Percentiles rank a stretch among this genome's conserved stretches.
Conservation (phyloP, 2,113 vertebrate species). For the Clarias batrachus region DNA sequence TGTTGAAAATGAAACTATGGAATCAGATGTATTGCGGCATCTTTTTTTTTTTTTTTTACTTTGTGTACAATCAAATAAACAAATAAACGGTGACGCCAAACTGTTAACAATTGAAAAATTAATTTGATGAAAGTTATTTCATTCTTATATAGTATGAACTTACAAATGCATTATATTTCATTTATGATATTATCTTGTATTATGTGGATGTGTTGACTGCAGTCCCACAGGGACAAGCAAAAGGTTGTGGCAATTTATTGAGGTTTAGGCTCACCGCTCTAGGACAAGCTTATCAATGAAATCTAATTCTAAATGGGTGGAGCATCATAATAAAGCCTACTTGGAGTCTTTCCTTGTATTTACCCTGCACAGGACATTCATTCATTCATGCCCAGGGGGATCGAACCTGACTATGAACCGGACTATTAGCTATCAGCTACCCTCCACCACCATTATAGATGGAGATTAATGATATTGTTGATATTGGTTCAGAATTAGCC, state of each 20-base stretch:
- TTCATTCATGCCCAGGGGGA: background rate
- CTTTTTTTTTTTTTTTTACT: constrained; percentile 36
- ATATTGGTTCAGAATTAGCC: background rate
- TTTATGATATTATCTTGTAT: background rate
- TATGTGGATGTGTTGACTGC: no score
- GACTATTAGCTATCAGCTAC: background rate
- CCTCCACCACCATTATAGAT: background rate
- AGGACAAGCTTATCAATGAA: background rate
- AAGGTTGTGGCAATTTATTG: background rate
- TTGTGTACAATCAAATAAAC: constrained; percentile 45
- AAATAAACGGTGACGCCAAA: constrained; percentile 51
- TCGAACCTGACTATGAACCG: background rate
- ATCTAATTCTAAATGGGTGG: background rate
- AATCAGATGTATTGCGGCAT: constrained; percentile 1
- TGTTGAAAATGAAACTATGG: background rate
- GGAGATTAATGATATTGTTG: background rate
- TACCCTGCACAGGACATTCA: background rate
- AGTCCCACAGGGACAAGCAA: background rate
- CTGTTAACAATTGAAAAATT: constrained; percentile 9
- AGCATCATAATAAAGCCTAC: background rate
- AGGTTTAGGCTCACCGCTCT: background rate
- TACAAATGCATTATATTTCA: background rate
- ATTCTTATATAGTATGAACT: background rate
- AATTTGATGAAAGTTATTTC: background rate
- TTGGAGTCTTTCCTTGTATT: background rate